phyloP scores from a whole-genome alignment of 35 echinoderm and acorn worm genomes.

The Ophiothrix spiculata region DNA sequence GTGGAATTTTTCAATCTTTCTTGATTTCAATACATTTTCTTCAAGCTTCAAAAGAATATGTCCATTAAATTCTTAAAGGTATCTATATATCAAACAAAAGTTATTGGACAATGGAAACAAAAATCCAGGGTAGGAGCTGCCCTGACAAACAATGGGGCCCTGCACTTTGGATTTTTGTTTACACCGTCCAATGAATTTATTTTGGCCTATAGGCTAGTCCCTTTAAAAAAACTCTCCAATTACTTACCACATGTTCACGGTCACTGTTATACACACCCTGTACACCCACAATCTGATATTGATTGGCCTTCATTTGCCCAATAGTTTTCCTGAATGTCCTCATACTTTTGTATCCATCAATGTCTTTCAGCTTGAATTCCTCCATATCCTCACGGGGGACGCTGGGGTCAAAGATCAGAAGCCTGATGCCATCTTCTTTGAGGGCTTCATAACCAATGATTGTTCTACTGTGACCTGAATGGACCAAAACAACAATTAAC shows the following conservation, averaged over 20 bases:
- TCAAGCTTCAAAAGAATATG: neutral
- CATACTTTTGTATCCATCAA: conserved; percentile 53
- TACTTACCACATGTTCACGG: conserved; percentile 68
- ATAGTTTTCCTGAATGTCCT: conserved; percentile 74
- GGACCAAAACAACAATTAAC: neutral
- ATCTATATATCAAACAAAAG: neutral
- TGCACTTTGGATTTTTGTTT: too few relatives aligned
- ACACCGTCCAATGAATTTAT: too few relatives aligned
- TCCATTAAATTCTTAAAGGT: neutral
- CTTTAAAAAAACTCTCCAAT: too few relatives aligned
- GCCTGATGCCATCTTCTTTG: conserved; percentile 76
- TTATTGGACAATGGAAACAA: too few relatives aligned
- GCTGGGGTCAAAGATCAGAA: conserved; percentile 93
- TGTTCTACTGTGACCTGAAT: conserved; percentile 96
- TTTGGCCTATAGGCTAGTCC: neutral
- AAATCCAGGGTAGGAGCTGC: too few relatives aligned
- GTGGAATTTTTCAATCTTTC: too few relatives aligned
- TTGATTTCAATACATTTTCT: too few relatives aligned
- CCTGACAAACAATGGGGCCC: too few relatives aligned
- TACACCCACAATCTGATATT: conserved; percentile 89
- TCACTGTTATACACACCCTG: conserved; percentile 49
- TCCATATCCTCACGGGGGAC: conserved; percentile 40
- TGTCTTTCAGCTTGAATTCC: conserved; percentile 31
- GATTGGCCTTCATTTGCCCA: conserved; percentile 72
- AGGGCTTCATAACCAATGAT: conserved; percentile 84